A percentile compares a stretch with the other conserved stretches of the same genome.
phyloP scores from a whole-genome alignment of 1,140 invertebrate genomes.

The Drosophila asahinai region DNA sequence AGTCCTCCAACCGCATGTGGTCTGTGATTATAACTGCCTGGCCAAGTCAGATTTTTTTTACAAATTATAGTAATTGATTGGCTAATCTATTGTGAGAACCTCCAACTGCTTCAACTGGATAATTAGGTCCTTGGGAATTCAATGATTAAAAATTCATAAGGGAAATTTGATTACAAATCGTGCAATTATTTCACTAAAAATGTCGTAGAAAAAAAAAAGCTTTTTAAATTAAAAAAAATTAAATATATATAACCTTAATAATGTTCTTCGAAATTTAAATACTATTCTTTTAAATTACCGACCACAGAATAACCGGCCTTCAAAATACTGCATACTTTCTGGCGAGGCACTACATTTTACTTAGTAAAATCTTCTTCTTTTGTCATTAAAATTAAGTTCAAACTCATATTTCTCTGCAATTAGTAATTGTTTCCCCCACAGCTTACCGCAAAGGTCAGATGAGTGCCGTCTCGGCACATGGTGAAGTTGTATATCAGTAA shows the following conservation, averaged over 20 bases:
- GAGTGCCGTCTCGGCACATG: conserved; percentile 54
- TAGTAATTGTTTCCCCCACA: background rate
- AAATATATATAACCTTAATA: too few relatives aligned
- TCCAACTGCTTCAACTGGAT: conserved; percentile 5
- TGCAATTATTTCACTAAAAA: background rate
- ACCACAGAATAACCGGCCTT: too few relatives aligned
- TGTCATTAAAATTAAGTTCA: too few relatives aligned
- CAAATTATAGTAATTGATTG: background rate
- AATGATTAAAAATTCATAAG: conserved; percentile 1
- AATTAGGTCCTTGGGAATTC: background rate
- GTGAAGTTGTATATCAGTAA: conserved; percentile 46
- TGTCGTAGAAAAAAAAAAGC: too few relatives aligned
- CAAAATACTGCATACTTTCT: too few relatives aligned
- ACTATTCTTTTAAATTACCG: too few relatives aligned
- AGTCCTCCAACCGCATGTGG: conserved; percentile 51
- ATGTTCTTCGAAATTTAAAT: too few relatives aligned
- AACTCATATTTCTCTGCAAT: background rate
- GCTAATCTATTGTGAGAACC: conserved; percentile 2
- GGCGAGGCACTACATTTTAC: too few relatives aligned
- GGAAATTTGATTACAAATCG: background rate
- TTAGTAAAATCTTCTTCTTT: too few relatives aligned
- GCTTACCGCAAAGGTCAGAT: conserved; percentile 53
- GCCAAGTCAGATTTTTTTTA: too few relatives aligned
- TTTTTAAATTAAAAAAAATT: too few relatives aligned
- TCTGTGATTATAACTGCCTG: background rate